Evolutionary conservation across 2,113 vertebrate genomes (phyloP).

Genomic region (Oreochromis tanganicae): DNA sequence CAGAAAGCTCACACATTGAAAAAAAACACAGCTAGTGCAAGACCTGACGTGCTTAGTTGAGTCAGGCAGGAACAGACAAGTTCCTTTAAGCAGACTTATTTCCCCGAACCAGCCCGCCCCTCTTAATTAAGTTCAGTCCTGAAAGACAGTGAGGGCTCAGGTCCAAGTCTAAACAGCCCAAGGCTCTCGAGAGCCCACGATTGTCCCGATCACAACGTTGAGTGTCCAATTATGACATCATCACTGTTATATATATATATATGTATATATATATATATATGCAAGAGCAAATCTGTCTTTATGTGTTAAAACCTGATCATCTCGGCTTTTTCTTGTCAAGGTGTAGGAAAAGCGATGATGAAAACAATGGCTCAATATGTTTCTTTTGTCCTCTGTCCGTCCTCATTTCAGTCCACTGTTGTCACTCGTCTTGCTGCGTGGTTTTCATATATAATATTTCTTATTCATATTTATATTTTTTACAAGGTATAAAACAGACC

Average conservation of each 20-base stretch:
- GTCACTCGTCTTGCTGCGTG: constrained; percentile 30
- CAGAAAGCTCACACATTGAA: constrained; percentile 25
- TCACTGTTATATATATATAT: neutral
- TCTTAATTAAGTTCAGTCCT: constrained; percentile 19
- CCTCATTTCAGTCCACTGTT: constrained; percentile 34
- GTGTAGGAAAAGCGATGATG: constrained; percentile 20
- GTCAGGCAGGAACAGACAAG: constrained; percentile 25
- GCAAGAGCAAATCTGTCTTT: neutral
- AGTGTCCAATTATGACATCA: constrained; percentile 51
- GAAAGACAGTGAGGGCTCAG: constrained; percentile 20
- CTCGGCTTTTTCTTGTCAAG: neutral
- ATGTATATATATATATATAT: neutral
- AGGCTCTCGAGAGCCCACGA: constrained; percentile 28
- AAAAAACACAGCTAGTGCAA: constrained; percentile 58
- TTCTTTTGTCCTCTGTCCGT: constrained; percentile 29
- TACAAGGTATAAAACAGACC: constrained; percentile 76
- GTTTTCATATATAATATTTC: constrained; percentile 57
- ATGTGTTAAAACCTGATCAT: constrained; percentile 35
- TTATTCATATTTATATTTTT: constrained; percentile 67
- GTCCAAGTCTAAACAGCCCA: constrained; percentile 1
- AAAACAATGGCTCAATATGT: constrained; percentile 58
- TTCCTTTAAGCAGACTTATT: neutral
- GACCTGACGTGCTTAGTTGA: constrained; percentile 31
- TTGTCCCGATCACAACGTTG: constrained; percentile 57
- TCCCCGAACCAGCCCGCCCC: neutral